Base-by-base conservation (phyloP, 1,140 invertebrate genomes). In the Propsilocerus akamusi region DNA sequence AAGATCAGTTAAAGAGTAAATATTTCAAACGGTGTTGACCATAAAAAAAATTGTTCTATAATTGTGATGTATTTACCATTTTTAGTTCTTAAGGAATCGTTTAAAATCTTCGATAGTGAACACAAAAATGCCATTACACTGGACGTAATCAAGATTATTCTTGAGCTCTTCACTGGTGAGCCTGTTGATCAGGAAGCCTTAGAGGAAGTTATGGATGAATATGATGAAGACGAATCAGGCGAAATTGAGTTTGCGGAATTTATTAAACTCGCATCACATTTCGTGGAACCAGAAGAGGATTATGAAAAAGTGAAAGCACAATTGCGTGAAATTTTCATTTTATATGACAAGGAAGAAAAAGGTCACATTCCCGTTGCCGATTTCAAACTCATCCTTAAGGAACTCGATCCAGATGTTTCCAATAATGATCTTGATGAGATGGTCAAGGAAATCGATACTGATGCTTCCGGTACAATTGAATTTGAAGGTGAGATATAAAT, bases 191-290 rank as follows among this genome's bases (percentile, higher is more conserved):
- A 41, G 22, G 34, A 41, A 2, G 34, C 17, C 10, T 41, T 41
- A 20, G 34, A 41, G 17, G 34, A 41, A n/a, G 34, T 41, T 41
- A 41, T 41, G 34, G 34, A 41, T 6, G 34, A 41, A 5, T 41
- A 20, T 41, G 34, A 41, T 41, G 34, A 41, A 41, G 34, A 41
- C 17, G 34, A 41, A 17, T 41, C 34, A 17, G 34, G 34, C 10
- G 34, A 41, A 41, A 41, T 41, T 41, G 34, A 41, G 22, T 41
- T 41, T 41, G 34, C 34, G 10, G 34, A 41, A 41, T 41, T 41
- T 10, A 10, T 41, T 2, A 41, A 41, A 17, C 34, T 41, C 11
- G 34, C 34, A 20, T 41, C 34, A 20, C 12, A 41, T 17, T 41
- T 41, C 11, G 34, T 41, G 17, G 34, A 41, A 20, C 34, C 34